Evolutionary conservation across 2,113 vertebrate genomes (phyloP).

Genomic region (Taxidea taxus): DNA sequence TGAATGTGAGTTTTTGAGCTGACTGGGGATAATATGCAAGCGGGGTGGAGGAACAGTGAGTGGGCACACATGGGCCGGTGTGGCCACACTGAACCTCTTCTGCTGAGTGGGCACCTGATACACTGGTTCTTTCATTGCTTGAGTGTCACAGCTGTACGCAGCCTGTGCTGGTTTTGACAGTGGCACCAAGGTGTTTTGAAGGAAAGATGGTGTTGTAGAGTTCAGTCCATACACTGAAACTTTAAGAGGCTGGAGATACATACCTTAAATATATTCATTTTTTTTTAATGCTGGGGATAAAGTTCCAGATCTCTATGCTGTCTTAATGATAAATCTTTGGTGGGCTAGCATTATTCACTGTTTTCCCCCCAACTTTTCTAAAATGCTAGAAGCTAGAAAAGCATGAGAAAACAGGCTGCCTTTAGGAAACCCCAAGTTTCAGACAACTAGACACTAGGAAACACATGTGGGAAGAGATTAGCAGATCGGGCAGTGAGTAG

Average conservation of each 20-base stretch:
- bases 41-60: too few relatives aligned
- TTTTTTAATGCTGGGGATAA: background rate
- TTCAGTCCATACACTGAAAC: background rate
- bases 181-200: background rate
- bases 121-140: background rate
- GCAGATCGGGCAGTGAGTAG: background rate
- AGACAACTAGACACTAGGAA: background rate
- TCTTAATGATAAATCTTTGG: background rate
- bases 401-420: background rate
- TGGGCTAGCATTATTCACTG: background rate
- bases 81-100: background rate
- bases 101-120: background rate
- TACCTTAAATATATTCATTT: background rate
- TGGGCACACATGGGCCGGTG: fast-evolving
- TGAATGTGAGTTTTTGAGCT: background rate
- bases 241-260: background rate
- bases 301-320: background rate
- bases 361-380: background rate
- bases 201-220: background rate
- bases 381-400: background rate
- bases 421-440: background rate
- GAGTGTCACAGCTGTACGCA: background rate
- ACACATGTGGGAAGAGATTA: background rate
- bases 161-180: background rate
- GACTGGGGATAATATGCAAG: fast-evolving